Conservation (phyloP, 35 echinoderm and acorn worm genomes). For the Apostichopus californicus region DNA sequence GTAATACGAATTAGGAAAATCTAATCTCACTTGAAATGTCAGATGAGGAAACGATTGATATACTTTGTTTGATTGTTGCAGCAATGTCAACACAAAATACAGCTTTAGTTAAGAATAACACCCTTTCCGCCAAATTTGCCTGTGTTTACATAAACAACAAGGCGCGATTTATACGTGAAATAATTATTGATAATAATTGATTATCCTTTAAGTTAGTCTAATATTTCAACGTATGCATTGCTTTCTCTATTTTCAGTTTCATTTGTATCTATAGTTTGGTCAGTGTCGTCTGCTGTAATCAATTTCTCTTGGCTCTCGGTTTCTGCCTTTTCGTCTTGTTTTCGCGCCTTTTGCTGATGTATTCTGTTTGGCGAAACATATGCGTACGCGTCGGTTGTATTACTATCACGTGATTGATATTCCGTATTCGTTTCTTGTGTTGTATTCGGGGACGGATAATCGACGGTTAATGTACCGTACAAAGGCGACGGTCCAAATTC, state of each 20-base stretch:
- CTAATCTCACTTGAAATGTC: too few relatives aligned
- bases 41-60: too few relatives aligned
- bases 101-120: too few relatives aligned
- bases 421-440: not conserved
- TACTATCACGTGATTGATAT: not conserved
- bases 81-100: too few relatives aligned
- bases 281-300: not conserved
- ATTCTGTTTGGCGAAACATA: constrained; percentile 64
- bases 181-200: too few relatives aligned
- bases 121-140: too few relatives aligned
- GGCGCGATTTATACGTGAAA: too few relatives aligned
- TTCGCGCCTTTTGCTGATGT: not conserved
- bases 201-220: not conserved
- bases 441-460: not conserved
- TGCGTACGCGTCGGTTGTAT: constrained; percentile 55
- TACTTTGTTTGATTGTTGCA: too few relatives aligned
- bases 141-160: too few relatives aligned
- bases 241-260: constrained; percentile 30
- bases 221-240: constrained; percentile 25
- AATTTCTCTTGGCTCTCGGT: not conserved
- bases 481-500: not conserved
- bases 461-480: constrained; percentile 46
- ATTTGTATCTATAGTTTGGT: not conserved
- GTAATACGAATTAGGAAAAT: too few relatives aligned
- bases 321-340: not conserved